These are phyloP conservation scores for Amiota communis DNA, from an alignment of 2,888 invertebrate species.

Conservation along the genomic window DNA sequence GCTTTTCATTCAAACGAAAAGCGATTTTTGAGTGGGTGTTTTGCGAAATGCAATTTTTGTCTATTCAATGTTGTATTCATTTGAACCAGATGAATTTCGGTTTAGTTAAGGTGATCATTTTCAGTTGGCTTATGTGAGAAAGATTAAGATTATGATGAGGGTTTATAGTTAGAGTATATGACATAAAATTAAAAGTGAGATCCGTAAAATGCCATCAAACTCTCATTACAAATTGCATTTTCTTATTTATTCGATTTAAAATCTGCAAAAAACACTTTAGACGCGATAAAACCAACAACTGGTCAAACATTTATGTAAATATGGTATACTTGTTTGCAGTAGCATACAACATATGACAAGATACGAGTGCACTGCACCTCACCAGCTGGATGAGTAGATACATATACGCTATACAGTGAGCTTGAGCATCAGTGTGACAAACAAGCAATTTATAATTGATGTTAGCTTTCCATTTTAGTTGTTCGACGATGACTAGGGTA, in stretches of 20 bases:
- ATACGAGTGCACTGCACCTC: background rate
- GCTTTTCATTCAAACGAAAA: slow-evolving; percentile 1
- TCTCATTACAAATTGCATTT: slow-evolving; percentile 1
- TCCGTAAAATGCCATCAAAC: slow-evolving; percentile 9
- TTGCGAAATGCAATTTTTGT: background rate
- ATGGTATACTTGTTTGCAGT: no score
- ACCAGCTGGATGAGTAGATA: background rate
- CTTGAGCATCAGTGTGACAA: slow-evolving; percentile 14
- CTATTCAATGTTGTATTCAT: no score
- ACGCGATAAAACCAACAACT: no score
- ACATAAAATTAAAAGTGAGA: background rate
- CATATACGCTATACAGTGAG: background rate
- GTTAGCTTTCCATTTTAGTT: slow-evolving; percentile 63
- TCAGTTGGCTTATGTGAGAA: no score
- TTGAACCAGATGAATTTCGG: background rate
- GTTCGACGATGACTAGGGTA: background rate
- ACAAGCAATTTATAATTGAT: slow-evolving; percentile 54
- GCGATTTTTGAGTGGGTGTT: background rate
- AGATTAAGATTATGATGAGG: no score
- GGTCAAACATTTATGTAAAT: no score
- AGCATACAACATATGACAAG: background rate
- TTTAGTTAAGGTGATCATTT: background rate
- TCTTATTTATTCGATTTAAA: background rate
- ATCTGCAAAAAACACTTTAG: background rate
- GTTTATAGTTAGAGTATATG: no score